phyloP scores from a whole-genome alignment of 2,888 invertebrate genomes.

The Galerucella calmariensis region DNA sequence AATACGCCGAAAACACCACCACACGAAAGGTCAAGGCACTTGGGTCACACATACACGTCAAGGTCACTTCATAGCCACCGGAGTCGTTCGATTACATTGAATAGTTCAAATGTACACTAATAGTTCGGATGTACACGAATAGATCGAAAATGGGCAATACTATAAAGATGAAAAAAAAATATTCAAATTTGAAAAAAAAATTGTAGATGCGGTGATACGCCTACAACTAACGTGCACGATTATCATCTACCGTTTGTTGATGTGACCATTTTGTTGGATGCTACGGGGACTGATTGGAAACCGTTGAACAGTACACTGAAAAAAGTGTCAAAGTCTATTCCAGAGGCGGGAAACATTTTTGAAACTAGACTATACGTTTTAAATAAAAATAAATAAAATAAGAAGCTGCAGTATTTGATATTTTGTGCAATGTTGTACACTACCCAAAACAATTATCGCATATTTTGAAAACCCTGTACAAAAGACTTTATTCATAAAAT shows the following conservation, averaged over 20 bases:
- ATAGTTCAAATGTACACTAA: conserved; percentile 16
- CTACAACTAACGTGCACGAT: neutral
- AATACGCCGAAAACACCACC: conserved; percentile 18
- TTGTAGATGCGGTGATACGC: neutral
- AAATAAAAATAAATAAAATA: too few species aligned
- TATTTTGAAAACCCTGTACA: too few species aligned
- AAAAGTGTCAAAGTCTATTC: neutral
- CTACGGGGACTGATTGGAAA: neutral
- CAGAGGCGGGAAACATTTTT: neutral
- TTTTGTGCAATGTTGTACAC: too few species aligned
- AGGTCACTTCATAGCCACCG: conserved; percentile 64
- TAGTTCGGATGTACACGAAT: neutral
- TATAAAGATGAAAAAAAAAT: neutral
- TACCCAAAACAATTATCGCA: too few species aligned
- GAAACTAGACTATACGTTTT: too few species aligned
- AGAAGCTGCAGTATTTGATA: too few species aligned
- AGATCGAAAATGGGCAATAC: neutral
- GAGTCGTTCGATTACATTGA: conserved; percentile 43
- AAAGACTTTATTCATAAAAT: too few species aligned
- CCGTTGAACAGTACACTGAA: neutral
- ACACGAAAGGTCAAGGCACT: conserved; percentile 69
- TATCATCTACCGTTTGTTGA: conserved; percentile 1
- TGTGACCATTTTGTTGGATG: conserved; percentile 1
- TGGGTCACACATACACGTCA: conserved; percentile 69
- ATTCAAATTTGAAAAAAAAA: neutral